Percentiles rank a stretch among this genome's conserved stretches.
phyloP scores from a whole-genome alignment of 2,888 invertebrate species.

The Cryptosula pallasiana region DNA sequence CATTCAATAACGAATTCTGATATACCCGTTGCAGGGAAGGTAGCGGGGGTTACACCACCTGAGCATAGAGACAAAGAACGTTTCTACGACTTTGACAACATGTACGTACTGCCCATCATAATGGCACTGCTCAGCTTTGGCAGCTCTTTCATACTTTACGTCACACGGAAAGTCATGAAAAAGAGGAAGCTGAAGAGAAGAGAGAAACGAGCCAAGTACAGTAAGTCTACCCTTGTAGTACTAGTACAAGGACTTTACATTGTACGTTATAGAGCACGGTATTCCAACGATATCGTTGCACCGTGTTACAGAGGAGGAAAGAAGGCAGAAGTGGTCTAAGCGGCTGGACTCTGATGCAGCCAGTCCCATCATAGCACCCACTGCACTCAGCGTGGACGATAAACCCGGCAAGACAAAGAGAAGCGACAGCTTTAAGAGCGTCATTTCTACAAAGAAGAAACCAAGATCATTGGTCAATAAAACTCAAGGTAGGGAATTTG shows the following conservation, averaged over 20 bases:
- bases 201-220: neutral
- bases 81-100: neutral
- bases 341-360: too few relatives aligned
- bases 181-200: neutral
- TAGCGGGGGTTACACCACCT: neutral
- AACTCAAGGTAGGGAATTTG: too few relatives aligned
- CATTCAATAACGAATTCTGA: too few relatives aligned
- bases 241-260: too few relatives aligned
- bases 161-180: neutral
- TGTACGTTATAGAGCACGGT: too few relatives aligned
- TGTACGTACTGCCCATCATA: neutral
- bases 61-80: neutral
- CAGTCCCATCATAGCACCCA: too few relatives aligned
- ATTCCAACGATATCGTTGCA: too few relatives aligned
- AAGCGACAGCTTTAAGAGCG: neutral
- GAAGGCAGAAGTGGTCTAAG: too few relatives aligned
- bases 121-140: neutral
- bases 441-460: neutral
- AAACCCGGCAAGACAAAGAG: neutral
- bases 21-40: neutral
- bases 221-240: neutral
- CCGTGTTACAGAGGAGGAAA: too few relatives aligned
- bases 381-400: too few relatives aligned
- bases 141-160: neutral
- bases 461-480: neutral